phyloP scores from a whole-genome alignment of 2,797 vertebrate species.

The Echeneis naucrates region DNA sequence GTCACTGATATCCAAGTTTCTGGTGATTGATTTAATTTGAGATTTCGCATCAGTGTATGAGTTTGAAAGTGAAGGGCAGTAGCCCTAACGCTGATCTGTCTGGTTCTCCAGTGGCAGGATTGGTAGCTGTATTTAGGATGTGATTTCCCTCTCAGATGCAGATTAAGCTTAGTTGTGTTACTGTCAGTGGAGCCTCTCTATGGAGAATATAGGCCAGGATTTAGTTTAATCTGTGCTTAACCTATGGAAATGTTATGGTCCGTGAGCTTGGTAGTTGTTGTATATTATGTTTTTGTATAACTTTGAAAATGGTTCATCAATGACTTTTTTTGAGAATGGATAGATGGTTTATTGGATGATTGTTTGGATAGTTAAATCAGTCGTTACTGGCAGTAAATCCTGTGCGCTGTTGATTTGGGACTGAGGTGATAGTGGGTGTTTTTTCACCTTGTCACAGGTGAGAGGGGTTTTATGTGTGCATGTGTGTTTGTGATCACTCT shows the following conservation, averaged over 20 bases:
- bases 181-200: constrained; percentile 49
- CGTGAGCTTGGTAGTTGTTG: constrained; percentile 27
- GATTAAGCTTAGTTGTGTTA: constrained; percentile 70
- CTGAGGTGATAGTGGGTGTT: constrained; percentile 36
- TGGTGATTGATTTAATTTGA: constrained; percentile 20
- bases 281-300: constrained; percentile 12
- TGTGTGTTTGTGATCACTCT: constrained; percentile 23
- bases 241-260: constrained; percentile 52
- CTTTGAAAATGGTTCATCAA: constrained; percentile 1
- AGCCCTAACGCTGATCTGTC: not conserved
- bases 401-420: not conserved
- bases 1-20: constrained; percentile 18
- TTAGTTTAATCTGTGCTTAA: constrained; percentile 72
- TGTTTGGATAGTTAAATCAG: constrained; percentile 5
- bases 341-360: not conserved
- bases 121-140: constrained; percentile 17
- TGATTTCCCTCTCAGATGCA: constrained; percentile 61
- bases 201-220: constrained; percentile 68
- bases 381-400: constrained; percentile 7
- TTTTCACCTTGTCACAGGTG: constrained; percentile 61
- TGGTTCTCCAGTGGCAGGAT: constrained; percentile 23
- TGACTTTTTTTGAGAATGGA: not conserved
- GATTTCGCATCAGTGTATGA: not conserved
- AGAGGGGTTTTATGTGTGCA: constrained; percentile 25
- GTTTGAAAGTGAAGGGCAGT: constrained; percentile 34